These are phyloP conservation scores for Otus sunia DNA, from an alignment of 2,113 vertebrate genomes.

Conservation along the genomic window DNA sequence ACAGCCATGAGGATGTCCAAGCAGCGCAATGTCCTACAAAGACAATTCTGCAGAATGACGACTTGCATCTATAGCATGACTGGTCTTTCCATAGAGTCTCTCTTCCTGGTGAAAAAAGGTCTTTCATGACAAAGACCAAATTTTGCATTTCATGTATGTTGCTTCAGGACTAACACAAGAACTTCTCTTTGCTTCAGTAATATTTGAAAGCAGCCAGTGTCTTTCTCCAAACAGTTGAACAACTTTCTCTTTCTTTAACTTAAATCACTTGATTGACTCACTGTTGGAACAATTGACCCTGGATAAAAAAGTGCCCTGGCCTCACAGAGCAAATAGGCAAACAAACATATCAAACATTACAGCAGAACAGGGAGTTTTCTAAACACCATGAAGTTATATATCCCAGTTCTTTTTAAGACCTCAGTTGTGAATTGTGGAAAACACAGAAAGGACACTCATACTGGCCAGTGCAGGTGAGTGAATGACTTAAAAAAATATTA, in stretches of 20 bases:
- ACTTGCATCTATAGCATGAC: not conserved
- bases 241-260: not conserved
- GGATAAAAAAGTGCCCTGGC: not conserved
- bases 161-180: not conserved
- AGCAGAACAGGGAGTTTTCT: not conserved
- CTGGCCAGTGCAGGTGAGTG: fast-evolving
- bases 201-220: not conserved
- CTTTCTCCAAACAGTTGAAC: not conserved
- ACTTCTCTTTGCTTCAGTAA: not conserved
- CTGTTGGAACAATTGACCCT: fast-evolving
- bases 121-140: not conserved
- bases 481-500: not conserved
- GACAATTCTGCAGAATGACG: not conserved
- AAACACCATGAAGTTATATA: not conserved
- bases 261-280: not conserved
- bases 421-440: not conserved
- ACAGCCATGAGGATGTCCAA: fast-evolving
- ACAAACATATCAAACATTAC: not conserved
- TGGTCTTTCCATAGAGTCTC: fast-evolving
- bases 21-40: fast-evolving
- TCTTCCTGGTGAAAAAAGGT: not conserved
- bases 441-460: not conserved
- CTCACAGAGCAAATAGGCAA: not conserved
- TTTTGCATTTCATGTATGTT: fast-evolving
- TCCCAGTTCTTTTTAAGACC: not conserved